Evolutionary conservation across 64 coral and sea anemone species (phyloP).

Genomic region (Stylophora pistillata): DNA sequence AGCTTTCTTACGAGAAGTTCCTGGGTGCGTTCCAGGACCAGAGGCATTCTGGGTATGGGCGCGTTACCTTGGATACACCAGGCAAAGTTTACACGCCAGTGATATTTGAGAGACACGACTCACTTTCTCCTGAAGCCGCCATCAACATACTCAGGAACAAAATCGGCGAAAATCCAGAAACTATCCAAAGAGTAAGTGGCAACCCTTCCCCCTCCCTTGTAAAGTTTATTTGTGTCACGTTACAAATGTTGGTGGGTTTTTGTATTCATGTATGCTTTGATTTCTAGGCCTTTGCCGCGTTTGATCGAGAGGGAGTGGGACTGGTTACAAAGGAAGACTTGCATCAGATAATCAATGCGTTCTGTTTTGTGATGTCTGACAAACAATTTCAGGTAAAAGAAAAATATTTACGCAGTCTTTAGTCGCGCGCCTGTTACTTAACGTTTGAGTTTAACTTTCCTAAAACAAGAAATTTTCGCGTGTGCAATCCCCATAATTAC

Average conservation of each 20-base stretch:
- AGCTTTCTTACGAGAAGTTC: slow-evolving; percentile 89
- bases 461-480: too few species aligned
- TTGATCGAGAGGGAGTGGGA: slow-evolving; percentile 71
- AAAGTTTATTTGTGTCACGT: background rate
- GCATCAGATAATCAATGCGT: slow-evolving; percentile 92
- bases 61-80: slow-evolving; percentile 85
- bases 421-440: too few species aligned
- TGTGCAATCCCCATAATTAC: background rate
- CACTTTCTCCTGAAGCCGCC: slow-evolving; percentile 70
- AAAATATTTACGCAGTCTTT: background rate
- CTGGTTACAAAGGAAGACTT: slow-evolving; percentile 73
- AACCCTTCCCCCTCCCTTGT: background rate
- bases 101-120: slow-evolving; percentile 71
- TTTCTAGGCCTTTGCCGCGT: slow-evolving; percentile 76
- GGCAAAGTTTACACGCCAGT: slow-evolving; percentile 55
- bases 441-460: too few species aligned
- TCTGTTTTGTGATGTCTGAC: slow-evolving; percentile 82
- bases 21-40: slow-evolving; percentile 81
- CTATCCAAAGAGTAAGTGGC: slow-evolving; percentile 57
- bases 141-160: slow-evolving; percentile 76
- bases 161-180: slow-evolving; percentile 78
- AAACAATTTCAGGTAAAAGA: slow-evolving; percentile 85
- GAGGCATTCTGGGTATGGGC: slow-evolving; percentile 77
- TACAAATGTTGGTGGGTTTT: background rate
- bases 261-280: background rate